Percentiles rank a stretch among this genome's conserved stretches.
Evolutionary conservation across 1,140 invertebrate species (phyloP).

Genomic region (Wiebesia pumilae): DNA sequence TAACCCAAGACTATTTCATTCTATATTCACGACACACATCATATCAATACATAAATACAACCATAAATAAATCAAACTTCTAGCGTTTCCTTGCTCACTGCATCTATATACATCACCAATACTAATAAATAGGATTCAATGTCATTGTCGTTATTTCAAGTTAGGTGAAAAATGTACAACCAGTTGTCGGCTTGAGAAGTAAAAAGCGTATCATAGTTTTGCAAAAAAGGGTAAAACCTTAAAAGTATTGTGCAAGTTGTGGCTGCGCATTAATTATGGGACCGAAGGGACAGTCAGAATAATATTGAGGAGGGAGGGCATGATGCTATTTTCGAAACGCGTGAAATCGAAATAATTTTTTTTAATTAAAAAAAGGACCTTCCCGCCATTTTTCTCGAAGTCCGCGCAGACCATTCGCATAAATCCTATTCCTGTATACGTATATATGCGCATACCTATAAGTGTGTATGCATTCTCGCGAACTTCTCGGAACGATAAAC

Average conservation of each 20-base stretch:
- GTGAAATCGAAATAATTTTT: conserved; percentile 56
- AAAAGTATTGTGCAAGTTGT: conserved; percentile 11
- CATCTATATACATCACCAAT: conserved; percentile 18
- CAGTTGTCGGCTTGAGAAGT: neutral
- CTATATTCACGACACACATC: neutral
- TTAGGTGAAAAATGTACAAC: conserved; percentile 35
- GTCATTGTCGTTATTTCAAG: conserved; percentile 15
- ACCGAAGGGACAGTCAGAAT: conserved; percentile 34
- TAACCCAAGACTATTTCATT: neutral
- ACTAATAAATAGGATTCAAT: conserved; percentile 51
- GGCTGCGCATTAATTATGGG: conserved; percentile 38
- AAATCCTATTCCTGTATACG: conserved; percentile 48
- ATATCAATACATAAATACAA: neutral
- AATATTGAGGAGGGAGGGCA: neutral
- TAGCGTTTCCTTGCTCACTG: neutral
- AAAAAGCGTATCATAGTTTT: conserved; percentile 23
- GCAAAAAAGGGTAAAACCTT: neutral
- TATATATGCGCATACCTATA: neutral
- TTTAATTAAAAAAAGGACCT: conserved; percentile 48
- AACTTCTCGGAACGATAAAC: conserved; percentile 75
- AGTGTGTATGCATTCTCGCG: conserved; percentile 51
- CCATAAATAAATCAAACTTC: conserved; percentile 24
- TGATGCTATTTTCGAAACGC: conserved; percentile 51
- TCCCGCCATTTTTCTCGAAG: conserved; percentile 8
- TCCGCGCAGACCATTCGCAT: conserved; percentile 42